A percentile compares a stretch with the other conserved stretches of the same genome.
phyloP scores from a whole-genome alignment of 2,888 invertebrate genomes.

The Clistopyga incitator region DNA sequence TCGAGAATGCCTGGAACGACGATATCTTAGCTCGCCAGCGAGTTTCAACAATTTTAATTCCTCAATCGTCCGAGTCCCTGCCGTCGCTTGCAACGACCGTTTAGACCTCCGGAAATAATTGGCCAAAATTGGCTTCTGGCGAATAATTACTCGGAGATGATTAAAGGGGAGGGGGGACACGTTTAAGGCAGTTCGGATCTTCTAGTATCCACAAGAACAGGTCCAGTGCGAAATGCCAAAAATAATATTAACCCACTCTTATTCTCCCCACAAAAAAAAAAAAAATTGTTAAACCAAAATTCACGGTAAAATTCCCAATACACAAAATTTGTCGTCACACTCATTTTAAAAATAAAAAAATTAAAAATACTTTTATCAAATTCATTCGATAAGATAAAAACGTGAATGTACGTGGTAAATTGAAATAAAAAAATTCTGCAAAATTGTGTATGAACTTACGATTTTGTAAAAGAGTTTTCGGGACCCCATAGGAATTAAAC shows the following conservation, averaged over 20 bases:
- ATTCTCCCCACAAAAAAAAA: not conserved
- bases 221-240: slow-evolving; percentile 44
- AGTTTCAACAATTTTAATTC: slow-evolving; percentile 80
- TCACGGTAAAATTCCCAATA: not conserved
- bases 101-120: slow-evolving; percentile 76
- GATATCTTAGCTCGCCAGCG: slow-evolving; percentile 60
- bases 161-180: slow-evolving; percentile 68
- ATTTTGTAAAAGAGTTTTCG: no score
- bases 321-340: not conserved
- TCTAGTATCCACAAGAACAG: slow-evolving; percentile 47
- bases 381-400: no score
- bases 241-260: not conserved
- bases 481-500: no score
- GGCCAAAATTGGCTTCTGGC: slow-evolving; percentile 76
- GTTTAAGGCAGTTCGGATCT: slow-evolving; percentile 27
- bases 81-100: slow-evolving; percentile 44
- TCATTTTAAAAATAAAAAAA: no score
- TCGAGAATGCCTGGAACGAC: slow-evolving; percentile 60
- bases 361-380: no score
- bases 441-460: no score
- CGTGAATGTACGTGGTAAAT: no score
- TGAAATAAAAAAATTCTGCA: no score
- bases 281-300: not conserved
- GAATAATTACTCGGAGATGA: slow-evolving; percentile 78
- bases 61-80: slow-evolving; percentile 74